Conservation (phyloP, 2,888 invertebrate genomes). For the Nemotelus nigrinus region DNA sequence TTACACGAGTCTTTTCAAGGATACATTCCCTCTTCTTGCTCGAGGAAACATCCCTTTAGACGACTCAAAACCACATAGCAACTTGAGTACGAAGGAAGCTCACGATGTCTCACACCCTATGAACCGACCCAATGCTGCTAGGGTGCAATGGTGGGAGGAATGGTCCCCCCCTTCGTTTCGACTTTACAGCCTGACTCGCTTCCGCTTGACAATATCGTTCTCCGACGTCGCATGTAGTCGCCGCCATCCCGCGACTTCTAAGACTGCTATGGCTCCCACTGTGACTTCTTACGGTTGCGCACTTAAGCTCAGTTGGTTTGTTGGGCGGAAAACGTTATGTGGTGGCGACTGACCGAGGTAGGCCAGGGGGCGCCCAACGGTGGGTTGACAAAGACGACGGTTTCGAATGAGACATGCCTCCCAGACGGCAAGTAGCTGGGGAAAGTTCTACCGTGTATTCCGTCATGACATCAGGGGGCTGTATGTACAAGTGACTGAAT, state of each 20-base stretch:
- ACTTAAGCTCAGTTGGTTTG: neutral
- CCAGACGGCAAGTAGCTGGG: conserved; percentile 13
- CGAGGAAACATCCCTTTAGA: too few species aligned
- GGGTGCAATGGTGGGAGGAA: conserved; percentile 37
- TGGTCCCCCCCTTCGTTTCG: conserved; percentile 27
- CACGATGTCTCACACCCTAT: neutral
- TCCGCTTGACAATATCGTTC: conserved; percentile 8
- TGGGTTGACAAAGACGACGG: conserved; percentile 8
- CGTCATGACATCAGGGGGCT: conserved; percentile 1
- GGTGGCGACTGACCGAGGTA: conserved; percentile 14
- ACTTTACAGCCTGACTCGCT: neutral
- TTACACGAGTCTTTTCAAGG: too few species aligned
- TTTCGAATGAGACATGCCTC: conserved; percentile 24
- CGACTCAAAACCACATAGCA: neutral
- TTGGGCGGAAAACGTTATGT: conserved; percentile 35
- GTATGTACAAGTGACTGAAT: neutral
- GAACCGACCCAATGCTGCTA: neutral
- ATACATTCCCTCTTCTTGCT: too few species aligned
- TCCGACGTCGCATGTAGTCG: conserved; percentile 5
- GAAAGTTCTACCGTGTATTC: conserved; percentile 1
- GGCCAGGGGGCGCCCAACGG: conserved; percentile 25
- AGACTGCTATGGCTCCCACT: conserved; percentile 30
- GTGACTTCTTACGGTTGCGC: conserved; percentile 34
- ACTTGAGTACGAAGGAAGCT: neutral
- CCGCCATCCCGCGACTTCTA: conserved; percentile 9